Base-by-base conservation (phyloP, 2,888 invertebrate species). In the Hemistola chrysoprasaria region DNA sequence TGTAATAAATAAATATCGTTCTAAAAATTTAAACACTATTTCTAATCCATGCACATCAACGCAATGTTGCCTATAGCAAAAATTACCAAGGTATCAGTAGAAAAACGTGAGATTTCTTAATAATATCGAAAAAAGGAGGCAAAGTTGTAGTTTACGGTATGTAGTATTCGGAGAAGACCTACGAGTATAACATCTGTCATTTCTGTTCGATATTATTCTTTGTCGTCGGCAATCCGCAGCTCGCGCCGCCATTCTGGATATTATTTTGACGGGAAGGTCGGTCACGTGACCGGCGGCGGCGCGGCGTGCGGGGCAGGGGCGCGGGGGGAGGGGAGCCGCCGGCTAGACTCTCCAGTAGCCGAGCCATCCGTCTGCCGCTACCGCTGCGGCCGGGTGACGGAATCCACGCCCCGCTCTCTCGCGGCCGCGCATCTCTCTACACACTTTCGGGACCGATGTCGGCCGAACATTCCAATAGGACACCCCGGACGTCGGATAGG, bases 251-350 rank as follows among this genome's bases (percentile, higher is more conserved):
- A 87, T 87, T 87, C 87, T 88, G 90, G 92, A 92, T 93, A 93
- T n/a, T n/a, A n/a, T 93, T 93, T 93, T 93, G 93, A 93, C 93
- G 93, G 93, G 93, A 93, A 93, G 93, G 93, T 93, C 93, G 93
- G 92, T 93, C 93, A 93, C 92, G 92, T 93, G 93, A 93, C 91
- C 81, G 88, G 78, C 83, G 83, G 77, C 78, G 73, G 66, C 57
- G 53, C n/a, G n/a, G n/a, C n/a, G n/a, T n/a, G n/a, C n/a, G n/a
- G 63, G 54, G 64, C 47, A 47, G 63, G 57, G 47, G 59, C 56
- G 66, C 62, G 67, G 71, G 66, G 61, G 58, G 78, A 66, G 74
- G 90, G 76, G 79, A n/a, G n/a, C n/a, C 77, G 83, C 78, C 75
- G 91, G 91, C 91, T 91, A 91, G 91, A 91, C 91, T 91, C 90